Evolutionary conservation across 2,797 vertebrate species (phyloP), one percentile per base, ranked within the genome.

Genomic region (Hyperoplus lanceolatus): DNA sequence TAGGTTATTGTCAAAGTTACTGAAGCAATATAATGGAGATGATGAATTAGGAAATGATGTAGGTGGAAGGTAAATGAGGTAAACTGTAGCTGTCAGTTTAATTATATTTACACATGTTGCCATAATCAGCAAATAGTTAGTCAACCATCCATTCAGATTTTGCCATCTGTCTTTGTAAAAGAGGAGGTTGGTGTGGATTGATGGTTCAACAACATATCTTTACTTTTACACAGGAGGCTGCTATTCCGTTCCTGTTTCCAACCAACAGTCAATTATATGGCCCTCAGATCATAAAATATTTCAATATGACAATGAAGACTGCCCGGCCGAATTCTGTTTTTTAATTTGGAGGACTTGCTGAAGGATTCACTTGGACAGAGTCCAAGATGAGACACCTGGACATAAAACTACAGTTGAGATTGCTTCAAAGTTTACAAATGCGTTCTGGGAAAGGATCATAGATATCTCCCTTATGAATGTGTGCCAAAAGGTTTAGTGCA

Each of bases 401-500:
- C n/a, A 69, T 51, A 70, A 86, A 73, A 72, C 49, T 12, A 29
- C 3, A 65, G 41, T 2, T 50, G 38, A 53, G 13, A 67, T 43
- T 46, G 7, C 39, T 70, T 77, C 14, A 60, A 56, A 65, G 68
- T 66, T 62, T 57, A 39, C 38, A 73, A 75, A 76, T 43, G 68
- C 66, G 49, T 73, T 73, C 29, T 5, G 43, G 55, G n/a, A 61
- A 75, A 41, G n/a, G 8, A 41, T 50, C n/a, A 16, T 36, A 68
- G 70, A 78, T 29, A 29, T 72, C 18, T 70, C 51, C 43, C 36
- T 60, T 71, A 14, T 21, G 75, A 86, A 60, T 50, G 9, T 13
- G 51, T 29, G 53, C 73, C 81, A 80, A 57, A 67, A 53, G 38
- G 6, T 73, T 81, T 42, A 79, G 49, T 62, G 67, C 54, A 51